Evolutionary conservation across 2,888 invertebrate species (phyloP).

Genomic region (Liodrosophila aerea): DNA sequence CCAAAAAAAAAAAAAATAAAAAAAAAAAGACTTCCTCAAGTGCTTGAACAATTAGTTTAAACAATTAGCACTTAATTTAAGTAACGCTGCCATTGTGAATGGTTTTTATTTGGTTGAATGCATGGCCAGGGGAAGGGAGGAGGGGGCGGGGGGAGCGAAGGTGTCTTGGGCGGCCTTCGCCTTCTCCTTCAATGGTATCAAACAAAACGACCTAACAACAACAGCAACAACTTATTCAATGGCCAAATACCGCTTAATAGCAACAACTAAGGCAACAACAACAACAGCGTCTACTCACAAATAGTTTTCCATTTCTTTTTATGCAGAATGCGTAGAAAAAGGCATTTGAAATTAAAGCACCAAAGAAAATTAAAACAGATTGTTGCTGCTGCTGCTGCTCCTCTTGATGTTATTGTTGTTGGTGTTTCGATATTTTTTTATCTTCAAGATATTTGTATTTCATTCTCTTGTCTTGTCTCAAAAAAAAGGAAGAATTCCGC

Average conservation of each 20-base stretch:
- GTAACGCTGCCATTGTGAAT: constrained; percentile 39
- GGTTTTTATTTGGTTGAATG: too few species aligned
- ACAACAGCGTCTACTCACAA: constrained; percentile 12
- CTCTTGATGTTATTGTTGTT: background rate
- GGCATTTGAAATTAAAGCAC: too few species aligned
- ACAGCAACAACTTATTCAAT: constrained; percentile 16
- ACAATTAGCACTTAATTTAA: constrained; percentile 60
- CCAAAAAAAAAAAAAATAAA: constrained; percentile 51
- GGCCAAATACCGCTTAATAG: constrained; percentile 20
- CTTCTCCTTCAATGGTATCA: constrained; percentile 32
- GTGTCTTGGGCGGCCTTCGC: constrained; percentile 35
- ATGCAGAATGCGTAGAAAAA: background rate
- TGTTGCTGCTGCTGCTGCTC: too few species aligned
- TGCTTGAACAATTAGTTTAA: constrained; percentile 25
- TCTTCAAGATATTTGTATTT: background rate
- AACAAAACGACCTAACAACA: constrained; percentile 11
- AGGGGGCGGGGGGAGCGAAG: too few species aligned
- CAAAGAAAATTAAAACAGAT: too few species aligned
- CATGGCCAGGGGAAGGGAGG: too few species aligned
- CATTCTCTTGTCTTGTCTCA: too few species aligned
- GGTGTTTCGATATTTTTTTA: background rate
- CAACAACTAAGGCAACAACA: constrained; percentile 2
- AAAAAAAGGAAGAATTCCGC: too few species aligned
- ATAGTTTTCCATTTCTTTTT: constrained; percentile 16
- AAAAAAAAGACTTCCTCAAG: constrained; percentile 45